These are phyloP conservation scores for Tenthredo livida DNA, from an alignment of 2,888 invertebrate species.

Conservation along the genomic window DNA sequence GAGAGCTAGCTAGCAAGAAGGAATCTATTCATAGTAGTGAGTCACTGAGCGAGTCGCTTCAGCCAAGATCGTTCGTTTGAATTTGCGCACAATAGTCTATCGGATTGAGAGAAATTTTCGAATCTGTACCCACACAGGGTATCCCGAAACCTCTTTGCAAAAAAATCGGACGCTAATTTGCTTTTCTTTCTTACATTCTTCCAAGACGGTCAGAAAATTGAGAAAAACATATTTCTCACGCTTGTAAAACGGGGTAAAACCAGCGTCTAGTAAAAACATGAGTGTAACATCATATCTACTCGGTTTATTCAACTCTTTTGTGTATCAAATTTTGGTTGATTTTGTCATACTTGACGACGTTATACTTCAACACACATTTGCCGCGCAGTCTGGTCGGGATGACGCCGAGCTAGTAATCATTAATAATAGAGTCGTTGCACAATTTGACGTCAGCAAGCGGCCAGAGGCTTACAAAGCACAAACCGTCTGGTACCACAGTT, in stretches of 20 bases:
- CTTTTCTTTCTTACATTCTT: background rate
- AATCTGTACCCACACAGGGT: background rate
- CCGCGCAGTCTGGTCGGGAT: conserved; percentile 47
- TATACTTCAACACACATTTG: background rate
- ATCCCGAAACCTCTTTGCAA: background rate
- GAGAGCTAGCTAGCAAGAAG: conserved; percentile 40
- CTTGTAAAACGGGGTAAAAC: background rate
- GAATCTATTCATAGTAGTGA: conserved; percentile 58
- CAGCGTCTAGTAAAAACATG: background rate
- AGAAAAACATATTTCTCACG: background rate
- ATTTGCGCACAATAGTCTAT: conserved; percentile 50
- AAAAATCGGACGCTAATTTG: background rate
- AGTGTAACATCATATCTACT: background rate
- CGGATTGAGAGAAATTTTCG: conserved; percentile 10
- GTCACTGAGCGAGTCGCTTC: conserved; percentile 46
- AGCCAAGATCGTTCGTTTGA: conserved; percentile 38
- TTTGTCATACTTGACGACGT: background rate
- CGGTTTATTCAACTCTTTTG: background rate
- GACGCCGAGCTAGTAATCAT: conserved; percentile 44
- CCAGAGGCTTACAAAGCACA: conserved; percentile 43
- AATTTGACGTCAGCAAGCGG: conserved; percentile 47
- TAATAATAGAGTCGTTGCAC: conserved; percentile 49
- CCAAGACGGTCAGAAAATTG: background rate
- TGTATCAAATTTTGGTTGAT: background rate
- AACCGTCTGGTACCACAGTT: background rate